Percentiles rank a stretch among this genome's conserved stretches.
phyloP scores from a whole-genome alignment of 1,140 invertebrate species.

The Thalassaphorura encarpata region DNA sequence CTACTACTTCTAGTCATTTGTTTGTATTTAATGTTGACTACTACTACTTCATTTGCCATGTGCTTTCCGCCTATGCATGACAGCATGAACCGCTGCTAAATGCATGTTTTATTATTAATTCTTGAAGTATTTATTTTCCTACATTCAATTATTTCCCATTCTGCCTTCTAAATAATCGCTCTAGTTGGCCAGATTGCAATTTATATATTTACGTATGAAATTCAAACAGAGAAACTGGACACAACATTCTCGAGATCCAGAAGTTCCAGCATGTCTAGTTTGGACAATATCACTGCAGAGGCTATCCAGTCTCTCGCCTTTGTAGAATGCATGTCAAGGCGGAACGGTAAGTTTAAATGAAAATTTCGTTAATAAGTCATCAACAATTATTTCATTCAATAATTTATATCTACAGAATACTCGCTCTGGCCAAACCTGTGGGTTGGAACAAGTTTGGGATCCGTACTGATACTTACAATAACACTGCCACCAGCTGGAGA shows the following conservation, averaged over 20 bases:
- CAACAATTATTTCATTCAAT: no score
- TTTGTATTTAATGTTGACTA: no score
- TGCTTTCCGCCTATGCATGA: no score
- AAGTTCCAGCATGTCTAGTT: conserved; percentile 91
- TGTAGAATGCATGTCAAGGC: conserved; percentile 89
- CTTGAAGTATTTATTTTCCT: neutral
- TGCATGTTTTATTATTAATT: conserved; percentile 1
- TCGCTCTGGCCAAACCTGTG: conserved; percentile 73
- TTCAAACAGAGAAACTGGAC: conserved; percentile 86
- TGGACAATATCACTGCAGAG: conserved; percentile 92
- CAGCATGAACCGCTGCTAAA: neutral
- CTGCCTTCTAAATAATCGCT: neutral
- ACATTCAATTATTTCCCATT: conserved; percentile 1
- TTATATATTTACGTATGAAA: no score
- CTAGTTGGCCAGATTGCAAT: conserved; percentile 1
- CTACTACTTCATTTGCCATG: no score
- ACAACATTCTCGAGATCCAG: conserved; percentile 89
- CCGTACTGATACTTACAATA: conserved; percentile 59
- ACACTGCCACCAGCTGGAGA: conserved; percentile 70
- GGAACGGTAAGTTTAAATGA: conserved; percentile 44
- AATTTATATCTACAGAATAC: conserved; percentile 61
- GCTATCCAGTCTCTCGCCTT: conserved; percentile 91
- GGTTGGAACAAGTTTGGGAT: conserved; percentile 92
- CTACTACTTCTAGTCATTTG: no score
- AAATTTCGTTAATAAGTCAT: no score